phyloP scores from a whole-genome alignment of 2,797 vertebrate species.

The Sylvilagus floridanus region DNA sequence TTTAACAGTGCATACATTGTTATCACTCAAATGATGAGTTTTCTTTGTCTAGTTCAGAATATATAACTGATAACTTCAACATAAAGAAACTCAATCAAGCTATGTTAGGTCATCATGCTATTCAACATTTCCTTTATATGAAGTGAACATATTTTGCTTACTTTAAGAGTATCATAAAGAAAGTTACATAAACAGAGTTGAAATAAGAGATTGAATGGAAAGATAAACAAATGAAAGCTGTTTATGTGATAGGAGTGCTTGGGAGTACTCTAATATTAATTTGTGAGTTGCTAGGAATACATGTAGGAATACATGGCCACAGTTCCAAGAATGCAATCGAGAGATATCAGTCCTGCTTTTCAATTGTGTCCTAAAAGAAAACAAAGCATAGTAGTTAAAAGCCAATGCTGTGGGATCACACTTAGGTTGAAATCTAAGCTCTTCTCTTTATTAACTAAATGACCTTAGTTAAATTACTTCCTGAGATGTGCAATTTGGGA shows the following conservation, averaged over 20 bases:
- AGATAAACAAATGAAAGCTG: background rate
- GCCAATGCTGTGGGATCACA: background rate
- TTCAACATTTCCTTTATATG: background rate
- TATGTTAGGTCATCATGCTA: background rate
- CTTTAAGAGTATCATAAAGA: background rate
- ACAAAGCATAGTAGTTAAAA: background rate
- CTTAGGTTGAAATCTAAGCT: background rate
- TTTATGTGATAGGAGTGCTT: background rate
- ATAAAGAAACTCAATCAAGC: background rate
- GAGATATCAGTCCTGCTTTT: background rate
- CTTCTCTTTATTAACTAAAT: background rate
- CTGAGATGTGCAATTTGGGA: no score
- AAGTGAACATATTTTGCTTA: background rate
- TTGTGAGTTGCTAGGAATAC: background rate
- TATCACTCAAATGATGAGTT: background rate
- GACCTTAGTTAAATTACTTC: background rate
- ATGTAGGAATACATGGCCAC: background rate
- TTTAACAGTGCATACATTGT: constrained; percentile 5
- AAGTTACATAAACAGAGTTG: background rate
- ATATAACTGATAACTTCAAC: background rate
- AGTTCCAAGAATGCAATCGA: background rate
- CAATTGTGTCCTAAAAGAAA: background rate
- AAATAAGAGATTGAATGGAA: background rate
- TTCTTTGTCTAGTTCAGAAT: background rate
- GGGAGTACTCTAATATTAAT: background rate